Evolutionary conservation across 2,113 vertebrate genomes (phyloP).

Genomic region (Myocastor coypus): DNA sequence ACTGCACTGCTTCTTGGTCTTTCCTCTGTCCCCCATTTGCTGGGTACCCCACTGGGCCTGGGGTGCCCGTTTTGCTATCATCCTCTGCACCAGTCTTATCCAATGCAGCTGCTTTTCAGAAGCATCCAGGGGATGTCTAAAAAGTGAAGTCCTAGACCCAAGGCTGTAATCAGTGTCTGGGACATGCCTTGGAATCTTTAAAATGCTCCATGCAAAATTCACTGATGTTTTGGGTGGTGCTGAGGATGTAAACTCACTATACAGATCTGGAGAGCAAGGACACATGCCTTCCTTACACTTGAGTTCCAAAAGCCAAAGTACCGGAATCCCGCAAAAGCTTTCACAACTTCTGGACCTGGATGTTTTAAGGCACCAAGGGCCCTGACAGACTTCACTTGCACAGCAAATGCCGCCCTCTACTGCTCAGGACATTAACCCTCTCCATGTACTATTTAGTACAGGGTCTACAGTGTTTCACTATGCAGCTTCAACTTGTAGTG

Average conservation of each 20-base stretch:
- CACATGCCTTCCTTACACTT: neutral
- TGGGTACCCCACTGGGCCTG: neutral
- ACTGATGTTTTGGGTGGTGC: neutral
- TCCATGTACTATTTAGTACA: too few species aligned
- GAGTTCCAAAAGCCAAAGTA: neutral
- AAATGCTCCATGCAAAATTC: neutral
- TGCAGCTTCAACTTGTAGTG: too few species aligned
- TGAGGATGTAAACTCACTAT: neutral
- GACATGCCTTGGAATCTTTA: neutral
- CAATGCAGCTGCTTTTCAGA: neutral
- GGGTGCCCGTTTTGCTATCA: neutral
- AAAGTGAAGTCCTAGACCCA: neutral
- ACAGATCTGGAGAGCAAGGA: neutral
- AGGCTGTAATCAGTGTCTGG: neutral
- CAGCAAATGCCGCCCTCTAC: neutral
- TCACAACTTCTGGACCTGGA: neutral
- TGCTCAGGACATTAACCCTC: neutral
- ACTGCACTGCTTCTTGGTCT: neutral
- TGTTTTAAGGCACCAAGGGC: fast-evolving
- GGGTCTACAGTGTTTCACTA: too few species aligned
- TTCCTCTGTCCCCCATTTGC: neutral
- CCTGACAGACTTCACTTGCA: neutral
- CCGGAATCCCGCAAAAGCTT: neutral
- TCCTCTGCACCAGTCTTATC: neutral
- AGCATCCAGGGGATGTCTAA: neutral